Base-by-base conservation (phyloP, 2,888 invertebrate genomes). In the Gasteruption jaculator region DNA sequence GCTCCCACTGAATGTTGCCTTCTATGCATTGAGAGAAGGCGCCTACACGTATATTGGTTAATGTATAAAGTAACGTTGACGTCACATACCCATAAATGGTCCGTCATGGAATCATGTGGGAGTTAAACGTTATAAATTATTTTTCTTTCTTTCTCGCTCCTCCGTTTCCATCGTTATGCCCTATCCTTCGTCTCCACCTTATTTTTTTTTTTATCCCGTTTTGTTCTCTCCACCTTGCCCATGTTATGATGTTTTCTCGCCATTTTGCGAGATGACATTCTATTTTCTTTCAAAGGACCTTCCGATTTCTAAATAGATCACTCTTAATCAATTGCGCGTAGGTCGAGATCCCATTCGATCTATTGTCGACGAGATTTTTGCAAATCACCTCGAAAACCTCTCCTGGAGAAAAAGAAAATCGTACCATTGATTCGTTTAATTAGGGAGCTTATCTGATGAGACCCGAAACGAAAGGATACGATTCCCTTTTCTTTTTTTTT, bases 1-100 rank as follows among this genome's bases (percentile, higher is more conserved):
- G 57, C 64, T 65, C 61, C 63, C 60, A 66, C 60, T 59, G n/a
- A 54, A 54, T 57, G 56, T 65, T 63, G 61, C 65, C 63, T 65
- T 65, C 64, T 63, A 60, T 60, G 65, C 57, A 55, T 46, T 48
- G n/a, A n/a, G n/a, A 56, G 53, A 45, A 56, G 52, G 52, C 59
- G 61, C 64, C 67, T 64, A 63, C 65, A 55, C 62, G 46, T 59
- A 56, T 56, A 60, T 61, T 57, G 61, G 55, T 61, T 56, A 63
- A 65, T 60, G 60, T 60, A n/a, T n/a, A 58, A 63, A 66, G 61
- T 63, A 62, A 61, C 54, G 61, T 58, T 66, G 67, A 67, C 66
- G 68, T 68, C 68, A 68, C 61, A 54, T 55, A 47, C 53, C 67
- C 66, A 58, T 67, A 68, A 58, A 68, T 62, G 68, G 68, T 46